Conservation (phyloP, 1,140 invertebrate species). For the Heliconius eleuchia region DNA sequence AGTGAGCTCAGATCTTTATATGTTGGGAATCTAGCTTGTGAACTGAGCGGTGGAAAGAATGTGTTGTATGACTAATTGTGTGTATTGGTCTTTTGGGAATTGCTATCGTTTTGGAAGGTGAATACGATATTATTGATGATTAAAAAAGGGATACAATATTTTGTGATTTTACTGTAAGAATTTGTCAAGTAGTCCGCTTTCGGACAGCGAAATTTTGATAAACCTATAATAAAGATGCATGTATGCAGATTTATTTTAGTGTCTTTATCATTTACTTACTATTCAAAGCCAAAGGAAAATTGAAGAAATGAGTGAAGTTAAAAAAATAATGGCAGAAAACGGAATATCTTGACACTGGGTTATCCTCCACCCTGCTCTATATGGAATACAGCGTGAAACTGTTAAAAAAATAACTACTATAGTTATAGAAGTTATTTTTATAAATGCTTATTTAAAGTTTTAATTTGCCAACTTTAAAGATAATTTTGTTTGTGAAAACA, state of each 20-base stretch:
- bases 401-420: not conserved
- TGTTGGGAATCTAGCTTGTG: conserved; percentile 20
- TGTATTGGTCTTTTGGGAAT: not conserved
- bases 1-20: conserved; percentile 37
- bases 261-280: no score
- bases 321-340: not conserved
- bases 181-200: no score
- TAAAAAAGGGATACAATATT: no score
- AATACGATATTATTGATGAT: no score
- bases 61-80: not conserved
- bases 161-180: no score
- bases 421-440: no score
- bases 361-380: not conserved
- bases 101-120: no score
- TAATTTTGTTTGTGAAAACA: not conserved
- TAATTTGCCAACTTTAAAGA: not conserved
- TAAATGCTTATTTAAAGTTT: not conserved
- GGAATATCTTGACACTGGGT: not conserved
- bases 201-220: no score
- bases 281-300: no score
- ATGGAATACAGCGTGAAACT: not conserved
- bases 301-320: no score
- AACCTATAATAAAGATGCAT: no score
- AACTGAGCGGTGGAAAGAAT: not conserved
- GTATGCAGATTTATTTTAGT: no score